Base-by-base conservation (phyloP, 2,888 invertebrate genomes). In the Zygothrica quintamaculata region DNA sequence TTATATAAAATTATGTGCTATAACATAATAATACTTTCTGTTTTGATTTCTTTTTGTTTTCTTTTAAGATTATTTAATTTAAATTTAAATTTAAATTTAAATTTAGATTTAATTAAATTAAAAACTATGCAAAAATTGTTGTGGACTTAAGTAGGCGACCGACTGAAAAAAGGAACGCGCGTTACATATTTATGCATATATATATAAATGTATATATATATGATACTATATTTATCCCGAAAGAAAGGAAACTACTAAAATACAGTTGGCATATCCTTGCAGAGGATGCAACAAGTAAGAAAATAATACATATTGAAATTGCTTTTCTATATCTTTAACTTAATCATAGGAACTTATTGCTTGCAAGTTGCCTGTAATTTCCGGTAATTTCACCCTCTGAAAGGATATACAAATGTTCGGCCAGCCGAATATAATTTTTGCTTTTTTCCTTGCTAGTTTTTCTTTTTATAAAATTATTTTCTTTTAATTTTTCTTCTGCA, bases 21-120 rank as follows among this genome's bases (percentile, higher is more conserved):
- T 84, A 78, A 81, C 76, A 71, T 84, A 81, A 84, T 84, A 81
- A 84, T 78, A 80, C 84, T 81, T 71, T 61, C 53, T n/a, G 55
- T 76, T 71, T 75, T 64, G 57, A 65, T 74, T 72, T 59, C 39
- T 52, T 26, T 37, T 46, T 51, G 13, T 52, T 29, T 44, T 25
- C 34, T 25, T 29, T 46, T 46, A 13, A 40, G 22, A 31, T 42
- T 52, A 22, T 22, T 3, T 3, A 22, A 31, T 39, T 57, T 22
- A 31, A 18, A 26, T 53, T 26, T 13, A 67, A 44, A 44, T 53
- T 34, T 12, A 5, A 12, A 12, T 5, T 22, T 22, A 3, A 34
- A 16, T 15, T 40, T 40, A 25, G n/a, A 13, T 13, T 18, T 22
- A 22, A 40, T 18, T 22, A 22, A 40, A 42, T 31, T 42, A 36